Conservation (phyloP, 2,888 invertebrate genomes). For the Drosophila helvetica region DNA sequence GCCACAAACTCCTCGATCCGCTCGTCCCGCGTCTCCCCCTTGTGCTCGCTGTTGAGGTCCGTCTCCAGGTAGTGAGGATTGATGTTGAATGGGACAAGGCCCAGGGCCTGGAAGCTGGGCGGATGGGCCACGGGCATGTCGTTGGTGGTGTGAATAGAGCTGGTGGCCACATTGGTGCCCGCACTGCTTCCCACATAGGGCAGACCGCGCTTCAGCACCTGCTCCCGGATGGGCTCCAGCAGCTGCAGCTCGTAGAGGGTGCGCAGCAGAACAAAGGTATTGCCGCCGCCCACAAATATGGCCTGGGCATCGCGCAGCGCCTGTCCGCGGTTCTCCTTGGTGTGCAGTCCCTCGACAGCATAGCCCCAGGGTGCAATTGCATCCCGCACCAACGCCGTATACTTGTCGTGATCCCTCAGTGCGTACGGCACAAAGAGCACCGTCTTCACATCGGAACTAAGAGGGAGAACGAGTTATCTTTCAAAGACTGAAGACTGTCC, state of each 20-base stretch:
- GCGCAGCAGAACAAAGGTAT: slow-evolving; percentile 90
- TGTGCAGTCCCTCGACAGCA: slow-evolving; percentile 88
- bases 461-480: not conserved
- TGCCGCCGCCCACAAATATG: slow-evolving; percentile 92
- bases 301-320: slow-evolving; percentile 88
- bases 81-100: slow-evolving; percentile 91
- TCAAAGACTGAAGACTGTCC: no score
- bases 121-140: slow-evolving; percentile 95
- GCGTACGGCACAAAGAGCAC: slow-evolving; percentile 92
- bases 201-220: slow-evolving; percentile 87
- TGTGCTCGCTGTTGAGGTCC: slow-evolving; percentile 86
- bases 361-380: slow-evolving; percentile 88
- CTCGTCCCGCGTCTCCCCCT: slow-evolving; percentile 91
- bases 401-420: slow-evolving; percentile 87
- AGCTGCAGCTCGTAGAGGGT: slow-evolving; percentile 88
- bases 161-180: slow-evolving; percentile 92
- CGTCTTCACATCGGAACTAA: slow-evolving; percentile 87
- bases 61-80: slow-evolving; percentile 93
- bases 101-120: slow-evolving; percentile 88
- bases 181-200: slow-evolving; percentile 92
- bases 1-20: slow-evolving; percentile 89
- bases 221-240: slow-evolving; percentile 86
- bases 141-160: slow-evolving; percentile 92
- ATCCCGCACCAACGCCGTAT: slow-evolving; percentile 86
- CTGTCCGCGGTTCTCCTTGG: slow-evolving; percentile 85